Percentiles rank a stretch among this genome's conserved stretches.
phyloP scores from a whole-genome alignment of 2,888 invertebrate species.

The Sclerodermus sp. region DNA sequence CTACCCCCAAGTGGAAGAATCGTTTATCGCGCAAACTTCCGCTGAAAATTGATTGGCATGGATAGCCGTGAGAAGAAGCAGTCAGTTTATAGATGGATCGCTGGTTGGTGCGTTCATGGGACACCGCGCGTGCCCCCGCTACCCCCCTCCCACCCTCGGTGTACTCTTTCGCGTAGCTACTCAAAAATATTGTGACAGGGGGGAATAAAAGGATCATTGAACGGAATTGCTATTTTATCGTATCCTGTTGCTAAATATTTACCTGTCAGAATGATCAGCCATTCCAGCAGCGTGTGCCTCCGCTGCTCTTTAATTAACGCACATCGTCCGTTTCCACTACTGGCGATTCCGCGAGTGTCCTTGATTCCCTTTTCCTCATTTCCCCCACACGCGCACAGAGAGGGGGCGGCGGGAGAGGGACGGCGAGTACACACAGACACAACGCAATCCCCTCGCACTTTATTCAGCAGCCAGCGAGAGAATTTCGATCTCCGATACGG shows the following conservation, averaged over 20 bases:
- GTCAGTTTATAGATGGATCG: too few species aligned
- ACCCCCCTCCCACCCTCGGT: too few species aligned
- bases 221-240: constrained; percentile 36
- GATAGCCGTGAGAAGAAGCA: too few species aligned
- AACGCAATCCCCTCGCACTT: constrained; percentile 4
- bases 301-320: constrained; percentile 38
- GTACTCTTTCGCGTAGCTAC: too few species aligned
- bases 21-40: too few species aligned
- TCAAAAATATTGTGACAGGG: constrained; percentile 10
- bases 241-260: constrained; percentile 43
- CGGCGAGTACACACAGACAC: too few species aligned
- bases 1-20: too few species aligned
- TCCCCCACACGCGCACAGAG: constrained; percentile 1
- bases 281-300: constrained; percentile 6
- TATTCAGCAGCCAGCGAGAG: constrained; percentile 5
- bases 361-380: constrained; percentile 13
- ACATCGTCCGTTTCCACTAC: constrained; percentile 13
- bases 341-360: neutral
- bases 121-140: too few species aligned
- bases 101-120: too few species aligned
- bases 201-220: constrained; percentile 15
- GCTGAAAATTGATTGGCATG: too few species aligned
- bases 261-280: constrained; percentile 38
- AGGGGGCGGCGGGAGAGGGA: too few species aligned
- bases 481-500: too few species aligned